Evolutionary conservation across 2,113 vertebrate genomes (phyloP).

Genomic region (Calidris pugnax): DNA sequence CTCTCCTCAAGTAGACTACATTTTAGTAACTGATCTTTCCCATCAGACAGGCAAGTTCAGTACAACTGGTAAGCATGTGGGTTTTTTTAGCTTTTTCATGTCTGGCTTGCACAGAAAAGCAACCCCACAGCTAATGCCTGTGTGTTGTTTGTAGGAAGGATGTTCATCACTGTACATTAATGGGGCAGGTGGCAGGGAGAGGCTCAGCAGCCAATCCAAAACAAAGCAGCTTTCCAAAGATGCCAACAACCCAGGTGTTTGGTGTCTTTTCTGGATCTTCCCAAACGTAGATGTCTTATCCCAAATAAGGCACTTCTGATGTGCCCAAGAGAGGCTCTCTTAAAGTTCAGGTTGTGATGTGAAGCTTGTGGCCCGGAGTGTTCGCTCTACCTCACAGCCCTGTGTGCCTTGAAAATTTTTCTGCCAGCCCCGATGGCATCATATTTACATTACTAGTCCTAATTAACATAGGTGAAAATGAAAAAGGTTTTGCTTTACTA

Average conservation of each 20-base stretch:
- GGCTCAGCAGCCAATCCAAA: neutral
- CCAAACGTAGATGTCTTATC: neutral
- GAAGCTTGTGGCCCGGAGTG: fast-evolving
- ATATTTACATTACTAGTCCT: neutral
- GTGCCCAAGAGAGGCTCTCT: neutral
- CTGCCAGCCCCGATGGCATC: neutral
- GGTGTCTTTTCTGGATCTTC: neutral
- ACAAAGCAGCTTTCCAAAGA: neutral
- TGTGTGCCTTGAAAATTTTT: neutral
- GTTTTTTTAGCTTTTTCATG: neutral
- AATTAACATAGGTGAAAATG: slow-evolving; percentile 51
- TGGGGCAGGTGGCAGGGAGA: neutral
- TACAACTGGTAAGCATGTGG: neutral
- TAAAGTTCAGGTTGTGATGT: neutral
- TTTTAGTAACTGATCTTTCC: neutral
- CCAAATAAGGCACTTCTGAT: neutral
- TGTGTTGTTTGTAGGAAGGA: neutral
- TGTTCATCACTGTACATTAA: neutral
- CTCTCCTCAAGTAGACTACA: neutral
- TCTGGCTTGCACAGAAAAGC: neutral
- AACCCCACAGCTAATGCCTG: neutral
- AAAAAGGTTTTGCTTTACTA: slow-evolving; percentile 31
- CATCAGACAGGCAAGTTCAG: neutral
- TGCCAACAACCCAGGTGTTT: fast-evolving
- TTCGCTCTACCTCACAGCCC: neutral